Evolutionary conservation across 2,888 invertebrate species (phyloP).

Genomic region (Steromphala cineraria): DNA sequence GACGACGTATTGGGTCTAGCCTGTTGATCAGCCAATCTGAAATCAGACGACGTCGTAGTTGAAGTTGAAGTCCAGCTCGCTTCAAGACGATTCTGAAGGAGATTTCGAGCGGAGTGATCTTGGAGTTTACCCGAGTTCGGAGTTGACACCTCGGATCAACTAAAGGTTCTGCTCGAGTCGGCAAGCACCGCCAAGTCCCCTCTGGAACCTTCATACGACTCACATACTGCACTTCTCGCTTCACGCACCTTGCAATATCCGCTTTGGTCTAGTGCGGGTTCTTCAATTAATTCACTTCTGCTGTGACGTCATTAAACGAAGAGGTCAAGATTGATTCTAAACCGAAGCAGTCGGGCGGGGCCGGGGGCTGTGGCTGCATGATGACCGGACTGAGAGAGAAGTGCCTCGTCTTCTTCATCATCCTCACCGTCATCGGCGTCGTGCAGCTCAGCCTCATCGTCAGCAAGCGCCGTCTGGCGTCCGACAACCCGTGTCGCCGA

Average conservation of each 20-base stretch:
- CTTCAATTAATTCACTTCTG: slow-evolving; percentile 1
- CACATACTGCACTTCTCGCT: too few species aligned
- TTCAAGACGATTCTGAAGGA: background rate
- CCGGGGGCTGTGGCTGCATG: background rate
- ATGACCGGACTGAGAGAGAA: background rate
- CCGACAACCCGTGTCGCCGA: background rate
- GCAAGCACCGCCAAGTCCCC: too few species aligned
- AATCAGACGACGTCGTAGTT: background rate
- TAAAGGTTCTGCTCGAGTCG: too few species aligned
- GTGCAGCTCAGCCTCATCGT: background rate
- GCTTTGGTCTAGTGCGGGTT: too few species aligned
- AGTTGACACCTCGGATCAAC: too few species aligned
- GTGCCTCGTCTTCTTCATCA: slow-evolving; percentile 22
- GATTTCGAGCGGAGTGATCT: slow-evolving; percentile 2
- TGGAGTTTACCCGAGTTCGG: background rate
- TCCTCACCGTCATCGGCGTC: slow-evolving; percentile 21
- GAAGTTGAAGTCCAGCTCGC: background rate
- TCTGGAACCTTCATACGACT: too few species aligned
- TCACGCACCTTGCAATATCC: too few species aligned
- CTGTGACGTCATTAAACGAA: background rate
- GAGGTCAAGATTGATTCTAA: background rate
- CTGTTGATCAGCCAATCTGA: background rate
- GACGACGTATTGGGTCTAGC: background rate
- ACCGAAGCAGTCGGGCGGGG: background rate
- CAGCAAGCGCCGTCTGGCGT: background rate